A percentile compares a stretch with the other conserved stretches of the same genome.
Conservation (phyloP, 2,888 invertebrate species). For the Dryomyza anilis region DNA sequence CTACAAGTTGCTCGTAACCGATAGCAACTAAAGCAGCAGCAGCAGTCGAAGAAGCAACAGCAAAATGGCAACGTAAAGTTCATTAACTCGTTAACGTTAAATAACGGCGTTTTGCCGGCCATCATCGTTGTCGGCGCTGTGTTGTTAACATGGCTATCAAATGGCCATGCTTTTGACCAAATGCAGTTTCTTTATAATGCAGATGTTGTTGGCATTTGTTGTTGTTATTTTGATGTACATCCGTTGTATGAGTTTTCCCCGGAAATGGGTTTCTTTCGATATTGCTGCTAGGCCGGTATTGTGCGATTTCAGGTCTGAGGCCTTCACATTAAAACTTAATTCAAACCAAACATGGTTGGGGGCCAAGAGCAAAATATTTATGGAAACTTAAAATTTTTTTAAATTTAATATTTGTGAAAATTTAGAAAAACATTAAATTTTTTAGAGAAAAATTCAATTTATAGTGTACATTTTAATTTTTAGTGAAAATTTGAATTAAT, state of each 20-base stretch:
- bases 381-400: too few relatives aligned
- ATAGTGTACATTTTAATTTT: too few relatives aligned
- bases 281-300: neutral
- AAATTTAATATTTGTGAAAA: too few relatives aligned
- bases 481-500: too few relatives aligned
- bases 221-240: neutral
- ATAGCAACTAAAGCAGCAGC: neutral
- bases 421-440: too few relatives aligned
- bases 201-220: neutral
- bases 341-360: too few relatives aligned
- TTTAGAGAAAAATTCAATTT: too few relatives aligned
- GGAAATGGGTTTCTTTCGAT: neutral
- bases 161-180: neutral
- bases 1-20: neutral
- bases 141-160: neutral
- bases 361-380: too few relatives aligned
- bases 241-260: conserved; percentile 2
- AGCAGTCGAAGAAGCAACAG: neutral
- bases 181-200: neutral
- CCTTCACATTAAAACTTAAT: too few relatives aligned
- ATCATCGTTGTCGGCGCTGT: neutral
- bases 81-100: conserved; percentile 21
- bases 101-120: neutral
- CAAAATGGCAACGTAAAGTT: conserved; percentile 13
- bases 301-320: neutral